Conservation (phyloP, 37 sponge, comb jelly and placozoan species). For the Chondrilla cf. caribensis region DNA sequence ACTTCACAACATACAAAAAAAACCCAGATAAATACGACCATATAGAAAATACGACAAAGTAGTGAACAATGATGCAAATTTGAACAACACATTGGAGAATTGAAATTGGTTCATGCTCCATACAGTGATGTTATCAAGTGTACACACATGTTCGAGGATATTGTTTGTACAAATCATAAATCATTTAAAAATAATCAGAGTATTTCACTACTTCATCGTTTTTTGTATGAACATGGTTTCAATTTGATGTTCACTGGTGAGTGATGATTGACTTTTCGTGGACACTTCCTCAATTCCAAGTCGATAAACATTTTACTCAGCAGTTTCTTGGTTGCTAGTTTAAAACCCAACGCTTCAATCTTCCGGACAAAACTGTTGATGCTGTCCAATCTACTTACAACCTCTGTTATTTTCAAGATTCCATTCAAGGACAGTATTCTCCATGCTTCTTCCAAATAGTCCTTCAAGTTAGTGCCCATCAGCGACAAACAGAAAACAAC, state of each 20-base stretch:
- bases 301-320: constrained; percentile 74
- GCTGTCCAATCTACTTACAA: constrained; percentile 69
- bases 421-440: constrained; percentile 71
- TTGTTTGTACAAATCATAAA: no score
- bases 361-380: constrained; percentile 53
- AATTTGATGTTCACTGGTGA: constrained; percentile 46
- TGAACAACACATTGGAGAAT: no score
- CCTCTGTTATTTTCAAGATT: constrained; percentile 76
- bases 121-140: no score
- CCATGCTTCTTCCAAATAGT: constrained; percentile 85
- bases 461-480: constrained; percentile 91
- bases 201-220: constrained; percentile 69
- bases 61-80: no score
- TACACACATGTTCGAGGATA: no score
- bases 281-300: constrained; percentile 54
- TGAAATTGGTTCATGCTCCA: no score
- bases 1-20: no score
- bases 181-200: no score
- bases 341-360: constrained; percentile 70
- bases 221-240: constrained; percentile 94
- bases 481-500: constrained; percentile 92
- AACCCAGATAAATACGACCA: no score
- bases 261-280: background rate
- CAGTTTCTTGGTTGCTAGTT: constrained; percentile 30
- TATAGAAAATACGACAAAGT: no score